phyloP scores from a whole-genome alignment of 2,113 vertebrate species.

The Tetrao urogallus region DNA sequence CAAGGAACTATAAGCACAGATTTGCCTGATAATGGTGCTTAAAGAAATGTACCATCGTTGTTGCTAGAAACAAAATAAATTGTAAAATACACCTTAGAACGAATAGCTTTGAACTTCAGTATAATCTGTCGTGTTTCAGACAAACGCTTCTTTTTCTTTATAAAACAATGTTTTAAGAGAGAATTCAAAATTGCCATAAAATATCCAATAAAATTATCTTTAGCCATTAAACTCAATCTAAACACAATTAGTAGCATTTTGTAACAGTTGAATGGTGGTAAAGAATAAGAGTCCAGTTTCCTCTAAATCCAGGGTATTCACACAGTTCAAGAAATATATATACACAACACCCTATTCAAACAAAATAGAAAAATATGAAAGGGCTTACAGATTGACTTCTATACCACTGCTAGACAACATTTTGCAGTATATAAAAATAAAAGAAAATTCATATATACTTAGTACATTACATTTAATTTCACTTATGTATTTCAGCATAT shows the following conservation, averaged over 20 bases:
- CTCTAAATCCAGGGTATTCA: background rate
- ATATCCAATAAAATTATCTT: background rate
- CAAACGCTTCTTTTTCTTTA: background rate
- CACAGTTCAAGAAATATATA: background rate
- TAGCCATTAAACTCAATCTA: background rate
- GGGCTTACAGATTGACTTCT: background rate
- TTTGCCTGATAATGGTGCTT: background rate
- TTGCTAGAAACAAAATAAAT: background rate
- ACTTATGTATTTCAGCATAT: background rate
- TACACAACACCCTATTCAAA: background rate
- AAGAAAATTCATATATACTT: accelerated
- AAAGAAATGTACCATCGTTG: background rate
- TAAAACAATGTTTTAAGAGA: background rate
- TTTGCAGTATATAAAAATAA: background rate
- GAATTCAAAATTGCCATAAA: background rate
- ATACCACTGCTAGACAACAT: background rate
- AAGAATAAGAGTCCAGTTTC: background rate
- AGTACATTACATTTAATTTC: background rate
- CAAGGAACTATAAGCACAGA: background rate
- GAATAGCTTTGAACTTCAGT: background rate
- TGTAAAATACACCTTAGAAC: background rate
- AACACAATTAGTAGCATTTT: background rate
- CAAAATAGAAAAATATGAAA: background rate
- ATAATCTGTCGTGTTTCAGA: background rate
- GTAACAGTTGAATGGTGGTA: background rate